These are phyloP conservation scores for Dichetophora obliterata DNA, from an alignment of 2,888 invertebrate species.

Conservation along the genomic window DNA sequence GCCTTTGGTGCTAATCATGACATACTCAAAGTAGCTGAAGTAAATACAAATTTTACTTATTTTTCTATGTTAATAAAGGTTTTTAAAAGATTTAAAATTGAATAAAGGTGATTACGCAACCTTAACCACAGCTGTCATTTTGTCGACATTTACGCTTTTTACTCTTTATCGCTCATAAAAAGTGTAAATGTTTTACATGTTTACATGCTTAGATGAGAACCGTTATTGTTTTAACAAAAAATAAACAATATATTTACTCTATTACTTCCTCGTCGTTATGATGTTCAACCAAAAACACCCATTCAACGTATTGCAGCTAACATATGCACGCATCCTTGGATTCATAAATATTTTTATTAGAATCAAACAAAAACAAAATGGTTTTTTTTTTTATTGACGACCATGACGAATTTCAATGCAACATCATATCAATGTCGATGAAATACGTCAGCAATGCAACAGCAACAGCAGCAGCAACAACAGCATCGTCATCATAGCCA, in stretches of 20 bases:
- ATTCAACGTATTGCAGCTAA: neutral
- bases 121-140: no score
- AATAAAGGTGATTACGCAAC: no score
- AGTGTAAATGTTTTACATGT: no score
- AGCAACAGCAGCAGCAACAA: conserved; percentile 20
- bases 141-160: no score
- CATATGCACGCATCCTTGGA: conserved; percentile 16
- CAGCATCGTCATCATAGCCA: conserved; percentile 27
- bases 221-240: no score
- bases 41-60: no score
- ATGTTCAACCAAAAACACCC: neutral
- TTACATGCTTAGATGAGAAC: no score
- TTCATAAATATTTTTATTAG: conserved; percentile 6
- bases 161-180: no score
- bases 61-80: no score
- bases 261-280: neutral
- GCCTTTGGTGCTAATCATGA: no score
- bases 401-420: conserved; percentile 61
- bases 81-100: no score
- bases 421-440: conserved; percentile 59
- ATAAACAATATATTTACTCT: neutral
- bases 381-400: conserved; percentile 55
- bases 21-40: no score
- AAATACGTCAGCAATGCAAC: conserved; percentile 57
- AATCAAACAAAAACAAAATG: conserved; percentile 51